Evolutionary conservation across 2,888 invertebrate species (phyloP).

Genomic region (Onthophagus sagittarius): DNA sequence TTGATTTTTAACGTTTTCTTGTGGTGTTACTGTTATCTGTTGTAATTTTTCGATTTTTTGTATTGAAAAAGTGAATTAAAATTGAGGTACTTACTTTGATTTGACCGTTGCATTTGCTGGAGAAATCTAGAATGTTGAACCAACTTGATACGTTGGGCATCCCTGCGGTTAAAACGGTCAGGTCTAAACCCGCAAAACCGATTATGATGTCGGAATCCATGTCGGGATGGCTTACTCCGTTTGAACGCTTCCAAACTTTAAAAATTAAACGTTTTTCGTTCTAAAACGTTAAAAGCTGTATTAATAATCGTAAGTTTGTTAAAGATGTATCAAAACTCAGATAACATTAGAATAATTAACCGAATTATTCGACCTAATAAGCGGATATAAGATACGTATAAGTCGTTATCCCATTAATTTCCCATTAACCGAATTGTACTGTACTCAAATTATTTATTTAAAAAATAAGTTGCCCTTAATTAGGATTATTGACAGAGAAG

Average conservation of each 20-base stretch:
- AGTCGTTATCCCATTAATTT: too few species aligned
- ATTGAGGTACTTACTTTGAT: conserved; percentile 50
- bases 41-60: not conserved
- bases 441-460: too few species aligned
- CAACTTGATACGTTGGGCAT: conserved; percentile 57
- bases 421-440: too few species aligned
- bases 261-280: conserved; percentile 56
- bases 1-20: conserved; percentile 47
- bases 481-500: too few species aligned
- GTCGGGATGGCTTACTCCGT: conserved; percentile 50
- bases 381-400: too few species aligned
- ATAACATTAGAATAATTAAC: conserved; percentile 16
- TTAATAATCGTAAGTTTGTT: too few species aligned
- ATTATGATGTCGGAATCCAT: conserved; percentile 57
- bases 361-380: conserved; percentile 2
- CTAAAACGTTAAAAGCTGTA: conserved; percentile 38
- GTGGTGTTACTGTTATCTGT: conserved; percentile 53
- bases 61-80: not conserved
- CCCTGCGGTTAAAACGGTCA: conserved; percentile 52
- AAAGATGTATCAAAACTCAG: not conserved
- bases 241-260: conserved; percentile 58
- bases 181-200: conserved; percentile 59
- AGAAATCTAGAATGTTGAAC: conserved; percentile 62
- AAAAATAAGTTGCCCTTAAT: too few species aligned
- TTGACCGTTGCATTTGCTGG: conserved; percentile 57